phyloP scores from a whole-genome alignment of 37 sponge, comb jelly and placozoan genomes.

The Lycopodina hypogea region DNA sequence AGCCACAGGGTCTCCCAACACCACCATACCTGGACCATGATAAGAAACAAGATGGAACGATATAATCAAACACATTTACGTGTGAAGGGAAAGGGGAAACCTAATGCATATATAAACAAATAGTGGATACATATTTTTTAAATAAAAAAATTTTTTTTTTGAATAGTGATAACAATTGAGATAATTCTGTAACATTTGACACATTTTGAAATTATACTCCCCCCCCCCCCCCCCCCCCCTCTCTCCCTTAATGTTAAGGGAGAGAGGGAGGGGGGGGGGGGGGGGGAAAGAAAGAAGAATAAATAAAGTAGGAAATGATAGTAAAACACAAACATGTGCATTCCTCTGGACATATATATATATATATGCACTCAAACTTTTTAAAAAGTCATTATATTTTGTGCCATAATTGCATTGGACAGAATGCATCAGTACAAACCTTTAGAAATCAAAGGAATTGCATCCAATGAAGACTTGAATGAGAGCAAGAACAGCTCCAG shows the following conservation, averaged over 20 bases:
- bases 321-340: no score
- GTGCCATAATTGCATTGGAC: no score
- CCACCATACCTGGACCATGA: conserved; percentile 47
- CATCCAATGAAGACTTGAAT: conserved; percentile 29
- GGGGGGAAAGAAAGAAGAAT: no score
- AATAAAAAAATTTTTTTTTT: no score
- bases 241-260: no score
- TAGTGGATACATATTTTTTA: no score
- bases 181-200: no score
- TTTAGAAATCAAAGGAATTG: conserved; percentile 43
- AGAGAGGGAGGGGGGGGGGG: conserved; percentile 6
- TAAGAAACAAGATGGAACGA: not conserved
- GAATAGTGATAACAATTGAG: no score
- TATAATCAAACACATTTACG: not conserved
- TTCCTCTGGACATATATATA: not conserved
- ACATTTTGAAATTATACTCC: no score
- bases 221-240: no score
- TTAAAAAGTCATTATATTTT: no score
- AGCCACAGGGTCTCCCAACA: conserved; percentile 68
- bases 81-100: not conserved
- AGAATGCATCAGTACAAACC: conserved; percentile 13
- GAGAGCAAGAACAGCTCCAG: conserved; percentile 19
- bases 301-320: not conserved
- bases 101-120: no score
- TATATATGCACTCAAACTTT: not conserved